Evolutionary conservation across 2,888 invertebrate species (phyloP).

Genomic region (Amblyjoppa fuscipennis): DNA sequence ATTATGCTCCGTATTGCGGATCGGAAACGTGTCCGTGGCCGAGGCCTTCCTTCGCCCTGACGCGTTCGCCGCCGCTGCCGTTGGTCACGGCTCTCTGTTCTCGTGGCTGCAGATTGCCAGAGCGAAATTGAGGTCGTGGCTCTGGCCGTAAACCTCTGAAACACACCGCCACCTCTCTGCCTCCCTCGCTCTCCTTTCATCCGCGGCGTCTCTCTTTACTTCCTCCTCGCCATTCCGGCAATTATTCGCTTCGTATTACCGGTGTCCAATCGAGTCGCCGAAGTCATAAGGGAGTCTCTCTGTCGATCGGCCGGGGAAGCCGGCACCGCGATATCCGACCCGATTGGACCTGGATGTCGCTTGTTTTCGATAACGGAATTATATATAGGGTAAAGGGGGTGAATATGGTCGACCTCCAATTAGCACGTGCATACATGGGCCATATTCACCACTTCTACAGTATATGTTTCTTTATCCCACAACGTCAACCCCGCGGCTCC

Average conservation of each 20-base stretch:
- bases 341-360: slow-evolving; percentile 19
- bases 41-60: slow-evolving; percentile 33
- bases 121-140: slow-evolving; percentile 79
- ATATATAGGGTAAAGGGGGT: not conserved
- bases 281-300: slow-evolving; percentile 66
- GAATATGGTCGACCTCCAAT: too few relatives aligned
- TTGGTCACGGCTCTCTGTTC: slow-evolving; percentile 68
- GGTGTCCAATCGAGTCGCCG: slow-evolving; percentile 71
- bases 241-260: slow-evolving; percentile 78
- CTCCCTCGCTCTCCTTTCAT: slow-evolving; percentile 5
- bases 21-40: slow-evolving; percentile 43
- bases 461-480: too few relatives aligned
- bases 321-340: not conserved
- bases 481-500: too few relatives aligned
- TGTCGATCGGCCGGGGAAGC: slow-evolving; percentile 20
- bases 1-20: slow-evolving; percentile 2
- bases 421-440: too few relatives aligned
- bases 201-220: slow-evolving; percentile 6
- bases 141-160: slow-evolving; percentile 76
- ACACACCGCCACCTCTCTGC: slow-evolving; percentile 70
- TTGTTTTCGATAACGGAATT: slow-evolving; percentile 19
- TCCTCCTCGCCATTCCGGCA: slow-evolving; percentile 69
- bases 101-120: slow-evolving; percentile 70
- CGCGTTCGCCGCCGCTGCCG: not conserved
- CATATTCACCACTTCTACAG: too few relatives aligned